Evolutionary conservation across 2,797 vertebrate species (phyloP), one percentile per base, ranked within the genome.

Genomic region (Zonotrichia albicollis): DNA sequence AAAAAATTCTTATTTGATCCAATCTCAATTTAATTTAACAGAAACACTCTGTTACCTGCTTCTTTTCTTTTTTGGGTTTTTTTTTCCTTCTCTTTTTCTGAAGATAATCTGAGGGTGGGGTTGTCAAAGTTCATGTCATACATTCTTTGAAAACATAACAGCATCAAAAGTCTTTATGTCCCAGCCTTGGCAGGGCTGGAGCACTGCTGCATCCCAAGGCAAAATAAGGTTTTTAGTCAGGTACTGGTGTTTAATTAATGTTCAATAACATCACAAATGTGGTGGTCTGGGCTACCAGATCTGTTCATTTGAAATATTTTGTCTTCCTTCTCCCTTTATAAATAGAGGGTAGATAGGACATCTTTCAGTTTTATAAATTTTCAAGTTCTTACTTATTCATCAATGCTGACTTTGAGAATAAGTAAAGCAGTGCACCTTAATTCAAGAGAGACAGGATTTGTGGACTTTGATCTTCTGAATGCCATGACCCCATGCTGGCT

Each of bases 401-500:
- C 81, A 90, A 0, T 61, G 34, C 66, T 55, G 22, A 77, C 71
- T 88, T 83, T 77, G 40, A 90, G 55, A 79, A 57, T 51, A 93
- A 74, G 45, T 92, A 51, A 92, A 89, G 80, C 40, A 76, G 26
- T 76, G 55, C 48, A 67, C 57, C 61, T 91, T 77, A 72, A 79
- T 68, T 74, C 25, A 78, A 43, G 40, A 76, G 30, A 81, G 55
- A 10, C 8, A 45, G 83, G 23, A 79, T 76, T 67, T 84, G 45
- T 89, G 48, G 60, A 42, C 83, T 94, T 91, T 68, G 66, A 81
- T 95, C 50, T 86, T 90, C 32, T 79, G 66, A 82, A 73, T 88
- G 64, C 82, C 64, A 9, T 46, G 66, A 84, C 60, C 26, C 13
- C 16, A 20, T 34, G 36, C 38, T 81, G 29, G 53, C 70, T 62